These are phyloP conservation scores for Ornithoptera priamus DNA, from an alignment of 2,888 invertebrate genomes.

Conservation along the genomic window DNA sequence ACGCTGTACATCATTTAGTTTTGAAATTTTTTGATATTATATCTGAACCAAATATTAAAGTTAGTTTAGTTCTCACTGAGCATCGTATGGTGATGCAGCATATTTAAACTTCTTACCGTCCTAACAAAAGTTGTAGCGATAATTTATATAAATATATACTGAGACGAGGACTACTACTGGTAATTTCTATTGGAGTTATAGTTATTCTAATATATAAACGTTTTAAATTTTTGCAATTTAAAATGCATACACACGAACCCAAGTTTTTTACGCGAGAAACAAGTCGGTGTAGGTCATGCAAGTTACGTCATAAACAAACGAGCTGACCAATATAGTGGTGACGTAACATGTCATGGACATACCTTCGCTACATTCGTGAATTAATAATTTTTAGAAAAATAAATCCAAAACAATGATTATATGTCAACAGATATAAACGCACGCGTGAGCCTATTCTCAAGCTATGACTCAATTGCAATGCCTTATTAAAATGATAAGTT, in stretches of 20 bases:
- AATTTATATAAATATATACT: too few species aligned
- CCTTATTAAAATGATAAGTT: constrained; percentile 20
- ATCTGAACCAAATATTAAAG: too few species aligned
- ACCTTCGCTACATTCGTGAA: constrained; percentile 9
- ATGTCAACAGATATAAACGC: constrained; percentile 9
- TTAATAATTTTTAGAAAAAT: constrained; percentile 6
- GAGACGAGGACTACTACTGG: too few species aligned
- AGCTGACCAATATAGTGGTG: constrained; percentile 30
- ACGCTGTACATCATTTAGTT: too few species aligned
- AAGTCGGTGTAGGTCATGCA: constrained; percentile 26
- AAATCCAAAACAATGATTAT: constrained; percentile 7
- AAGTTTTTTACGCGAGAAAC: constrained; percentile 23
- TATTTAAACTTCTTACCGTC: too few species aligned
- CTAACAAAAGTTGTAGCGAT: too few species aligned
- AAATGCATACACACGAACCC: not conserved
- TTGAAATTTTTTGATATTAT: too few species aligned
- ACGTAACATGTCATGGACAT: constrained; percentile 28
- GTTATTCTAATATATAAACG: too few species aligned
- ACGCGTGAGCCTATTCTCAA: constrained; percentile 8
- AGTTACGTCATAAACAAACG: constrained; percentile 29
- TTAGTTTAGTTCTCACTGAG: too few species aligned
- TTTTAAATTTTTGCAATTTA: not conserved
- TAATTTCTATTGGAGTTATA: too few species aligned
- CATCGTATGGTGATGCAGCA: too few species aligned
- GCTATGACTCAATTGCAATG: constrained; percentile 15